phyloP scores from a whole-genome alignment of 2,888 invertebrate species.

The Neoaliturus tenellus region DNA sequence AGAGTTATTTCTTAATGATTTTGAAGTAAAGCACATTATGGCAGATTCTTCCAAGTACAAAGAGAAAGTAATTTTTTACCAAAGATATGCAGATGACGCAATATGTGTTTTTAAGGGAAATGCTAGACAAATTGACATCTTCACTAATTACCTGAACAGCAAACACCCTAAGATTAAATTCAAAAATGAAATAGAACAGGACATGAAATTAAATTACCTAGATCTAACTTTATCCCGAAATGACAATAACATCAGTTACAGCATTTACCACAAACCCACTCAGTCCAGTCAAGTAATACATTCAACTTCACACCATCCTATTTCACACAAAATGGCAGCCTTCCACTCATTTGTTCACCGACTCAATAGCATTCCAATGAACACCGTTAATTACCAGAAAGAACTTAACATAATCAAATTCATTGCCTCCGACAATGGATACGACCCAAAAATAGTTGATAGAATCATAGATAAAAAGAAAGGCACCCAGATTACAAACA shows the following conservation, averaged over 20 bases:
- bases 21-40: not conserved
- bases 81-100: slow-evolving; percentile 12
- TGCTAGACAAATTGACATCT: not conserved
- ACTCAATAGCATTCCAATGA: not conserved
- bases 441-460: not conserved
- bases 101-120: slow-evolving; percentile 4
- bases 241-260: not conserved
- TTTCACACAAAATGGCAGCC: not conserved
- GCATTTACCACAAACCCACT: slow-evolving; percentile 1
- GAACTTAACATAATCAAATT: not conserved
- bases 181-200: slow-evolving; percentile 27
- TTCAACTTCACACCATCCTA: not conserved
- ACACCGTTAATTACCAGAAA: not conserved
- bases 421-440: not conserved
- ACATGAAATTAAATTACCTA: not conserved
- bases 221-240: not conserved
- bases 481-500: not conserved
- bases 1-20: not conserved
- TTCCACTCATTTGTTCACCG: slow-evolving; percentile 8
- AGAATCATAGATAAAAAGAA: not conserved
- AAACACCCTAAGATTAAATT: not conserved
- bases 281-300: slow-evolving; percentile 11
- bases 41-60: not conserved
- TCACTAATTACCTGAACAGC: not conserved
- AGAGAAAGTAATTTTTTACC: not conserved